Percentiles rank a stretch among this genome's conserved stretches.
phyloP scores from a whole-genome alignment of 2,797 vertebrate genomes.

The Austrolebias charrua region DNA sequence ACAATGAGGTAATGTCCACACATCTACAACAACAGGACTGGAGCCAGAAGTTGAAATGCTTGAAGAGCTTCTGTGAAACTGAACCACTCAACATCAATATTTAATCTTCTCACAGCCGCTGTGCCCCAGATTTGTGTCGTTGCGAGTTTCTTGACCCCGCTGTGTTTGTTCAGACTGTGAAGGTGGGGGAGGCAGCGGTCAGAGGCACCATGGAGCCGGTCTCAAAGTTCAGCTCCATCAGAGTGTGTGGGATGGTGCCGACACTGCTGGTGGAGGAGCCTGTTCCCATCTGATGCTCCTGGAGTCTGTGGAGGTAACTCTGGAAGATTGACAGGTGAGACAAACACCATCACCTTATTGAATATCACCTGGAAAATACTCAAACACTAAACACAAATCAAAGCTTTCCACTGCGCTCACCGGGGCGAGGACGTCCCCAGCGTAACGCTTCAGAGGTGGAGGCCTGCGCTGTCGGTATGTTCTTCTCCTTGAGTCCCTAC shows the following conservation, averaged over 20 bases:
- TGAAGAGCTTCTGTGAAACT: neutral
- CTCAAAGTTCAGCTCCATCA: slow-evolving; percentile 86
- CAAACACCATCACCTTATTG: neutral
- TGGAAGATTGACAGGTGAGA: slow-evolving; percentile 51
- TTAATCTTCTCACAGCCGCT: neutral
- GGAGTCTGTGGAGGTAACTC: slow-evolving; percentile 88
- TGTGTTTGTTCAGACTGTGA: slow-evolving; percentile 66
- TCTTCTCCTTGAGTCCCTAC: slow-evolving; percentile 76
- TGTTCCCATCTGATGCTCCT: slow-evolving; percentile 81
- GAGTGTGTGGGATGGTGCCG: slow-evolving; percentile 77
- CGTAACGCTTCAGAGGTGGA: slow-evolving; percentile 74
- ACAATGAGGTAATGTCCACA: slow-evolving; percentile 6
- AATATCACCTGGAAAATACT: neutral
- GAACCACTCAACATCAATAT: neutral
- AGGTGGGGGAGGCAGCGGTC: slow-evolving; percentile 70
- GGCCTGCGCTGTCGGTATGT: slow-evolving; percentile 66
- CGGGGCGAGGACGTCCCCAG: slow-evolving; percentile 85
- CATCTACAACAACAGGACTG: slow-evolving; percentile 6
- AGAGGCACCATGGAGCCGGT: slow-evolving; percentile 85
- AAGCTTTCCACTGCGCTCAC: slow-evolving; percentile 67
- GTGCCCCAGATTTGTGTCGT: neutral
- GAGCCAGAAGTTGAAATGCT: neutral
- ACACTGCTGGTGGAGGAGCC: slow-evolving; percentile 78
- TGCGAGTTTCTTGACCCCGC: neutral
- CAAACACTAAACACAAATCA: neutral